Evolutionary conservation across 2,113 vertebrate genomes (phyloP), one percentile per base, ranked within the genome.

Genomic region (Bos javanicus): DNA sequence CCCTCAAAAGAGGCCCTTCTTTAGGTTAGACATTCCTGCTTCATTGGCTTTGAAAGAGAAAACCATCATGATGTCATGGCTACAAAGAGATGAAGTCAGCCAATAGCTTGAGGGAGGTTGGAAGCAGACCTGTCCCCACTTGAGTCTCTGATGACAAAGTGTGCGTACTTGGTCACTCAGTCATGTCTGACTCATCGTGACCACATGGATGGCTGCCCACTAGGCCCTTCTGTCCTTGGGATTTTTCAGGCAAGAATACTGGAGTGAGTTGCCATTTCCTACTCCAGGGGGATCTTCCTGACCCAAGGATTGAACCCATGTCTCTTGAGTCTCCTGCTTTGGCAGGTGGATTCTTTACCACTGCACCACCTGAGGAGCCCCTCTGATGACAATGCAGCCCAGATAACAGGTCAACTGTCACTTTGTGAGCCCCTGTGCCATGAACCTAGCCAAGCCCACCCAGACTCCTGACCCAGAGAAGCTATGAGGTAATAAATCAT

Each of bases 361-460:
- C n/a, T 39, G 67, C 19, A 6, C 19, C 71, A 14, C 36, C 36
- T 26, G 71, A 7, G 71, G 14, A 76, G 71, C 71, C 71, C 59
- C 33, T 57, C 60, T 43, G 86, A 57, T 16, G 43, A 59, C 13
- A 26, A 33, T 0, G 10, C 14, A 21, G 36, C 50, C 87, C 7
- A 7, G 64, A 3, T 17, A 33, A 16, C 1, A 1, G 3, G 48
- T 5, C 16, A 14, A 12, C 8, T 28, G 67, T 36, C 43, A 17
- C 71, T 57, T 8, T 33, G 64, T 76, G 50, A 50, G 76, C 39
- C 19, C 54, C 52, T 54, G 13, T 2, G 13, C 5, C 23, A 16
- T 25, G n/a, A 50, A 13, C 36, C 6, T 56, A 2, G 39, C 88
- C 21, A 33, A 54, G 43, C 21, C 62, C 19, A 10, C 11, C 11